Conservation (phyloP, 2,888 invertebrate genomes). For the Mellilla xanthometata region DNA sequence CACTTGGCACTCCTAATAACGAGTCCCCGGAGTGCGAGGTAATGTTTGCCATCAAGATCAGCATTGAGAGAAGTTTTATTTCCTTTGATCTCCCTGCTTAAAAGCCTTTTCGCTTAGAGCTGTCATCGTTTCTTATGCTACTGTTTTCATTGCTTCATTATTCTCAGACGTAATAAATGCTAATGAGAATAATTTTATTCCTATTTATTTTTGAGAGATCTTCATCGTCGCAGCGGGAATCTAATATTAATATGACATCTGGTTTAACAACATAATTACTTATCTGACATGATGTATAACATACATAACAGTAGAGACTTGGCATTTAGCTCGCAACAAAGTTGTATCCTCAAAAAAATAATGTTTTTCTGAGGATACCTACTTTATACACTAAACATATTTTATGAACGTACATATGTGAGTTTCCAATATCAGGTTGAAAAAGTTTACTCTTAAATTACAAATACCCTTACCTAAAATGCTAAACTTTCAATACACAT, state of each 20-base stretch:
- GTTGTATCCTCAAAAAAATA: too few relatives aligned
- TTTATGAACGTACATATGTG: too few relatives aligned
- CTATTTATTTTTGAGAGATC: slow-evolving; percentile 6
- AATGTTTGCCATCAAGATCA: slow-evolving; percentile 54
- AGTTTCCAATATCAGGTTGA: too few relatives aligned
- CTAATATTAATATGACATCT: background rate
- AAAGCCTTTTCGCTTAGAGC: slow-evolving; percentile 35
- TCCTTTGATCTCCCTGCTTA: slow-evolving; percentile 42
- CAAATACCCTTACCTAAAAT: background rate
- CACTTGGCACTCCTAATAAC: slow-evolving; percentile 61
- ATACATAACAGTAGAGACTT: too few relatives aligned
- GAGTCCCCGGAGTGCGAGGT: slow-evolving; percentile 50
- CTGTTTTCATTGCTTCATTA: slow-evolving; percentile 20
- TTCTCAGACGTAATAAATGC: slow-evolving; percentile 20
- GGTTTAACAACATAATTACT: background rate
- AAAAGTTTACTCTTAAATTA: too few relatives aligned
- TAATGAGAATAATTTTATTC: slow-evolving; percentile 22
- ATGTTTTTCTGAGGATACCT: too few relatives aligned
- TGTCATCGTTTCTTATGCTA: slow-evolving; percentile 30
- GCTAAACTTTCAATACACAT: background rate
- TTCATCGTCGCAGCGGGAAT: slow-evolving; percentile 16
- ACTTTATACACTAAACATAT: too few relatives aligned
- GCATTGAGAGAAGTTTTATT: slow-evolving; percentile 42
- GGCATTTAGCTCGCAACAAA: too few relatives aligned
- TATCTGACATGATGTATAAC: too few relatives aligned